Evolutionary conservation across 2,113 vertebrate genomes (phyloP).

Genomic region (Emberiza fucata): DNA sequence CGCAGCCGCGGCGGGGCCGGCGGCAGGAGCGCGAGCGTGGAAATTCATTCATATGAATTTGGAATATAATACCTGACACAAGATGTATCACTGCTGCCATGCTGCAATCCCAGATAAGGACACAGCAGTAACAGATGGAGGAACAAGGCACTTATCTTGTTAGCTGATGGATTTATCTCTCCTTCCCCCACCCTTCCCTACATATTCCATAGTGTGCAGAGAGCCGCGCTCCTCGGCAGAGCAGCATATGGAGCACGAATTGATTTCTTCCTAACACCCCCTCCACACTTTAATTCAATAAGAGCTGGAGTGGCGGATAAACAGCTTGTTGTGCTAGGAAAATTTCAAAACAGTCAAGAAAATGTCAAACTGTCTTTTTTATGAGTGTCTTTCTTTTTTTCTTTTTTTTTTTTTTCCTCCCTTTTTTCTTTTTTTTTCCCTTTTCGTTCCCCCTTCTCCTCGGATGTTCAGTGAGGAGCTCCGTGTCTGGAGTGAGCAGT

Average conservation of each 20-base stretch:
- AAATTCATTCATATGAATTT: slow-evolving; percentile 77
- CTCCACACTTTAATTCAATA: slow-evolving; percentile 75
- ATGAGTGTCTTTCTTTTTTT: neutral
- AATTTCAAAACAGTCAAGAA: slow-evolving; percentile 74
- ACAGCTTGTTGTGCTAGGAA: slow-evolving; percentile 76
- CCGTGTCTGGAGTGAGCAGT: rapidly evolving
- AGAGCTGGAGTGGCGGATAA: slow-evolving; percentile 71
- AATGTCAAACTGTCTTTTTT: slow-evolving; percentile 71
- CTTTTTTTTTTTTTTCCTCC: rapidly evolving
- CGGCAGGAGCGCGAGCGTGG: slow-evolving; percentile 46
- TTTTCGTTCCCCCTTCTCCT: neutral
- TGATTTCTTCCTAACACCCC: slow-evolving; percentile 70
- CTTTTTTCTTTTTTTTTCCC: neutral
- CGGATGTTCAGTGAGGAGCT: rapidly evolving
- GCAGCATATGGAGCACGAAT: slow-evolving; percentile 73
- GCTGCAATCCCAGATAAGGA: slow-evolving; percentile 78
- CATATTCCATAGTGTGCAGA: slow-evolving; percentile 74
- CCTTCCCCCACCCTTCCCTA: slow-evolving; percentile 68
- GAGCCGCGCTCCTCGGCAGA: slow-evolving; percentile 39
- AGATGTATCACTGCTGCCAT: slow-evolving; percentile 72
- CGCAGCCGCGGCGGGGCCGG: neutral
- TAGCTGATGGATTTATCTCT: slow-evolving; percentile 81
- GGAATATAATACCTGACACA: slow-evolving; percentile 81
- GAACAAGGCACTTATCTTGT: slow-evolving; percentile 82
- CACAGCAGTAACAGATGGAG: slow-evolving; percentile 80